Conservation (phyloP, 2,113 vertebrate species). For the Manacus vitellinus region DNA sequence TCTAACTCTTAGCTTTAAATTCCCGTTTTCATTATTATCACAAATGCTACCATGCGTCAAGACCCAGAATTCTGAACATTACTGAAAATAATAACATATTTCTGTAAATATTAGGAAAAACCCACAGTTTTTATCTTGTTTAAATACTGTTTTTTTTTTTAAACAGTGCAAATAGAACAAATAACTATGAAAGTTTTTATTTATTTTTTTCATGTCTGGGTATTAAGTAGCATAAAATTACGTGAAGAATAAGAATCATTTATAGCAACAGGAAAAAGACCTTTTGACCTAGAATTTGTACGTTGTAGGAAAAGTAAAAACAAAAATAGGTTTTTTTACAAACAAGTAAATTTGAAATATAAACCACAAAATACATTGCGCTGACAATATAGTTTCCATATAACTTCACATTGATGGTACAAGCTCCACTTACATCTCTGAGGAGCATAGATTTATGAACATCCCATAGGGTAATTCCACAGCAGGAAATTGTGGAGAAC, state of each 20-base stretch:
- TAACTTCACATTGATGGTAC: not conserved
- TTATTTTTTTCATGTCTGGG: not conserved
- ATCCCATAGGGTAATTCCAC: not conserved
- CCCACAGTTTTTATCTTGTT: not conserved
- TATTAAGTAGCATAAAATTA: not conserved
- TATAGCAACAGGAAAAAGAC: not conserved
- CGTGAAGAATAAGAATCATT: too few relatives aligned
- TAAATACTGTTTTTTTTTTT: not conserved
- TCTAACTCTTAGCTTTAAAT: not conserved
- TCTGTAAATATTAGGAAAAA: not conserved
- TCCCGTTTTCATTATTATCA: not conserved
- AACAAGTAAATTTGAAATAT: not conserved
- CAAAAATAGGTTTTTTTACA: not conserved
- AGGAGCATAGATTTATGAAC: not conserved
- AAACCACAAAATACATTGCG: not conserved
- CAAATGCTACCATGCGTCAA: not conserved
- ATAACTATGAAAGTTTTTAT: not conserved
- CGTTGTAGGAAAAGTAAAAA: not conserved
- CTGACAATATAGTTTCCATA: not conserved
- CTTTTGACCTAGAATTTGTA: not conserved
- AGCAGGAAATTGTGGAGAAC: not conserved
- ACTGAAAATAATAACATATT: not conserved
- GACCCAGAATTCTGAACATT: not conserved
- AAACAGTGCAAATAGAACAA: not conserved
- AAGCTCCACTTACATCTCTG: not conserved